Base-by-base conservation (phyloP, 2,888 invertebrate species). In the Biston betularia region DNA sequence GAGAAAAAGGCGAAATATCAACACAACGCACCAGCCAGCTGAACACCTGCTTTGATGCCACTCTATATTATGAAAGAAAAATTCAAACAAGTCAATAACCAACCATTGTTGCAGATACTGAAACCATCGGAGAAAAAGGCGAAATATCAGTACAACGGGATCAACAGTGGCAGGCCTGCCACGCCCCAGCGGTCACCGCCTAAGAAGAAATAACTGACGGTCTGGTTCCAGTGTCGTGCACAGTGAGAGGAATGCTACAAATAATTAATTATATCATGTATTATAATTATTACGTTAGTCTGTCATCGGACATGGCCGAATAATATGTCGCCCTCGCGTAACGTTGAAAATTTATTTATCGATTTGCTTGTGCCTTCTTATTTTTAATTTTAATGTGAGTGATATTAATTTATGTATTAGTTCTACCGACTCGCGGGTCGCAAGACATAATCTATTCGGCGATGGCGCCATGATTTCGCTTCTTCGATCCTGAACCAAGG, bases 41-140 rank as follows among this genome's bases (percentile, higher is more conserved):
- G 54, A 54, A 54, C 54, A 54, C 42, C 54, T 54, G 56, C 44
- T 56, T 56, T 34, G n/a, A 56, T 56, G 54, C 42, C 54, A 56
- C 56, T 14, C 45, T 56, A 56, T 45, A 44, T 56, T 38, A 15
- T 49, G 7, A 63, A 42, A 54, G 54, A 54, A 54, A 54, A 54
- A 54, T 56, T 56, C 45, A 56, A 56, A 14, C 33, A 56, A 56
- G 45, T 45, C n/a, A 45, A 56, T 56, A 45, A 56, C 6, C 9
- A 44, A 62, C 57, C 73, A 56, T 40, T 38, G 65, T 56, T 77
- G 86, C 90, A 99, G 99, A 99, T 99, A 83, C 94, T 99, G 92
- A 99, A 99, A 93, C 99, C 99, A 83, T 99, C 99, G 71, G 99
- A 99, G 94, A 99, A 99, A 95, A 99, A 99, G 94, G 99, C 99